Conservation (phyloP, 2,797 vertebrate genomes). For the Spizella passerina region DNA sequence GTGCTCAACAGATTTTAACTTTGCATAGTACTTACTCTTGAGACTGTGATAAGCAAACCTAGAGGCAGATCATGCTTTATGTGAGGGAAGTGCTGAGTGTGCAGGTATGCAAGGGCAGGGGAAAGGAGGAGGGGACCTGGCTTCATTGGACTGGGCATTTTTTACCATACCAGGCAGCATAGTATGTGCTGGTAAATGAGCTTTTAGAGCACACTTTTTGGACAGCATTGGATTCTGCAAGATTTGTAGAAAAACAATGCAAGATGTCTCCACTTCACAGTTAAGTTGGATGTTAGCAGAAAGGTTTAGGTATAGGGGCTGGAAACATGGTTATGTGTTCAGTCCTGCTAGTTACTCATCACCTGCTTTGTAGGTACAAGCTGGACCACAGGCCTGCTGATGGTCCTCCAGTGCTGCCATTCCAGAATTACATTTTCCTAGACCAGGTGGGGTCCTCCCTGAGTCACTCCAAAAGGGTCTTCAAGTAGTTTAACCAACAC, state of each 20-base stretch:
- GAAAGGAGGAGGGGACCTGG: not conserved
- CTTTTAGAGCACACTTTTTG: not conserved
- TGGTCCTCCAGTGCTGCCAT: not conserved
- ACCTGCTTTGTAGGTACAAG: not conserved
- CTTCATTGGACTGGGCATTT: not conserved
- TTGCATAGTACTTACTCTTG: slow-evolving; percentile 35
- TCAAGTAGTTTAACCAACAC: not conserved
- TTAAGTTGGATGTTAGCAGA: not conserved
- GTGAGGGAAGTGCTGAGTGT: slow-evolving; percentile 23
- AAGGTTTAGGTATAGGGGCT: not conserved
- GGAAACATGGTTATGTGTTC: not conserved
- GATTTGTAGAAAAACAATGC: not conserved
- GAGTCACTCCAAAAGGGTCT: not conserved
- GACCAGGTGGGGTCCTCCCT: not conserved
- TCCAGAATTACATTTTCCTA: not conserved
- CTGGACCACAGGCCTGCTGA: not conserved
- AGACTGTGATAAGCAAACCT: slow-evolving; percentile 51
- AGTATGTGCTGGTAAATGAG: not conserved
- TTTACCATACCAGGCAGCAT: not conserved
- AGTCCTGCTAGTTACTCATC: not conserved
- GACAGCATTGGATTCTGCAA: not conserved
- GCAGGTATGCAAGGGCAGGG: not conserved
- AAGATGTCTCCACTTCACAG: not conserved
- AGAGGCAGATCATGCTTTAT: not conserved
- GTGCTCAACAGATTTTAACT: slow-evolving; percentile 61